A percentile compares a stretch with the other conserved stretches of the same genome.
phyloP scores from a whole-genome alignment of 1,140 invertebrate genomes.

The Dermatophagoides farinae region DNA sequence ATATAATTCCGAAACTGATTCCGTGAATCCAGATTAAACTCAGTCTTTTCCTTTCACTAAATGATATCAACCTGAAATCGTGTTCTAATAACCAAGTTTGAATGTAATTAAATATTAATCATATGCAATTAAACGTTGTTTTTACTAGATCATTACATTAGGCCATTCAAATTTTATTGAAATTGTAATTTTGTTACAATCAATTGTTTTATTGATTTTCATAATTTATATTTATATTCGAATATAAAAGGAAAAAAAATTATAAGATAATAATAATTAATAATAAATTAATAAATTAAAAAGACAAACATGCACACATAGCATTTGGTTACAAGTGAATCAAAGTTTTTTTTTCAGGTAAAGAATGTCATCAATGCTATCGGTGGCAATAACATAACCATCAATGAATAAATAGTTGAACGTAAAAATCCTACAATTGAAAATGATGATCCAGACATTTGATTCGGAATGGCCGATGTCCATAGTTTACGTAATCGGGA shows the following conservation, averaged over 20 bases:
- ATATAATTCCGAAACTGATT: no score
- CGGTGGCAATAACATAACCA: constrained; percentile 13
- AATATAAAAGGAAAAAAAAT: neutral
- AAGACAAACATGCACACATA: neutral
- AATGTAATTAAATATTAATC: no score
- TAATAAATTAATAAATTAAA: neutral
- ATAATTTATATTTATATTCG: neutral
- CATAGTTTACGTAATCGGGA: neutral
- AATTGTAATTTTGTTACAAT: neutral
- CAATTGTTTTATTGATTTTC: neutral
- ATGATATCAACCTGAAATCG: no score
- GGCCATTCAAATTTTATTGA: no score
- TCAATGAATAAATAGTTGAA: neutral
- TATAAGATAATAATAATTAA: neutral
- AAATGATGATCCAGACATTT: neutral
- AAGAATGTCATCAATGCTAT: constrained; percentile 5
- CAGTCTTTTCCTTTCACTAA: no score
- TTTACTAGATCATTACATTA: no score
- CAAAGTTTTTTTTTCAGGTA: neutral
- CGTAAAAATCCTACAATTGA: neutral
- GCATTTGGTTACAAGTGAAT: neutral
- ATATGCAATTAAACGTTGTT: no score
- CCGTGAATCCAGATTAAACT: no score
- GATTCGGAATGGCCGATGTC: neutral
- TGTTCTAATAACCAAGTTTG: no score